Evolutionary conservation across 2,888 invertebrate species (phyloP).

Genomic region (Eupithecia subfuscata): DNA sequence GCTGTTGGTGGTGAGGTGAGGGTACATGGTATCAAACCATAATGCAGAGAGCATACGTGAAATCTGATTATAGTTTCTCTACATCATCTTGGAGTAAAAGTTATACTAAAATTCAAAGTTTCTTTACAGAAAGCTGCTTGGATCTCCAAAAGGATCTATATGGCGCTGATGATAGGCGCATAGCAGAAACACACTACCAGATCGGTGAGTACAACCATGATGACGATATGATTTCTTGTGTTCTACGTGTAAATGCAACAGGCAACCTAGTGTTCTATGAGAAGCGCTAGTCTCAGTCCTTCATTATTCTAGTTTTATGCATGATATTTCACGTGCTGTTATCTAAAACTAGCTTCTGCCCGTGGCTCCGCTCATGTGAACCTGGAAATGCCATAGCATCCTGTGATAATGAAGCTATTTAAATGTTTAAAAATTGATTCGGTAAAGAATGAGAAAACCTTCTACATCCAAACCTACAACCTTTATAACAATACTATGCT

Average conservation of each 20-base stretch:
- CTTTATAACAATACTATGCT: too few relatives aligned
- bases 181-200: constrained; percentile 95
- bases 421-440: too few relatives aligned
- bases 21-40: background rate
- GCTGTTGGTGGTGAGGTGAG: too few relatives aligned
- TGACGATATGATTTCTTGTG: background rate
- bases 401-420: too few relatives aligned
- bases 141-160: constrained; percentile 82
- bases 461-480: too few relatives aligned
- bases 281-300: background rate
- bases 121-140: constrained; percentile 72
- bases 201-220: constrained; percentile 83
- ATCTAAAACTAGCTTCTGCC: too few relatives aligned
- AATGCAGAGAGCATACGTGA: background rate
- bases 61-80: background rate
- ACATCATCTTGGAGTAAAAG: background rate
- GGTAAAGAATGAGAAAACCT: too few relatives aligned
- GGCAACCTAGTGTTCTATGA: background rate
- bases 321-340: too few relatives aligned
- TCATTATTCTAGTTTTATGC: background rate
- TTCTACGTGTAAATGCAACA: background rate
- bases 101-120: background rate
- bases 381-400: too few relatives aligned
- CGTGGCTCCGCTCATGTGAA: too few relatives aligned
- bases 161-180: constrained; percentile 86